phyloP scores from a whole-genome alignment of 2,888 invertebrate species.

The Venusia cambrica region DNA sequence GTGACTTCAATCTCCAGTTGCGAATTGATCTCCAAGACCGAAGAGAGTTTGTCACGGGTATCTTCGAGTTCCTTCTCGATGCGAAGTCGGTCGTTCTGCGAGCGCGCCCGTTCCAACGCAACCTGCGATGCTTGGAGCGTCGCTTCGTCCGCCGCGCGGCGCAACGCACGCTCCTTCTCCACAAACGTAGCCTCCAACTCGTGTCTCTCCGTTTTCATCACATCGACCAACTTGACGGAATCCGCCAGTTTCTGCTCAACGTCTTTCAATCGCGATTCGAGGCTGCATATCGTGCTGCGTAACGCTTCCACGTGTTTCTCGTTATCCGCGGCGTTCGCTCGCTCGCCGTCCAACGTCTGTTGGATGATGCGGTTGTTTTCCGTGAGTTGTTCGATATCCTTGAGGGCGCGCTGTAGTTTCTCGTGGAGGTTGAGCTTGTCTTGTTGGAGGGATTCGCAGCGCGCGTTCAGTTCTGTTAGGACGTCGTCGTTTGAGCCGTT shows the following conservation, averaged over 20 bases:
- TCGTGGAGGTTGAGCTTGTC: constrained; percentile 68
- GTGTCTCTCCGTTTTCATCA: constrained; percentile 58
- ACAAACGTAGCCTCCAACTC: constrained; percentile 62
- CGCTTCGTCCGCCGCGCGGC: constrained; percentile 85
- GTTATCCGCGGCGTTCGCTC: constrained; percentile 43
- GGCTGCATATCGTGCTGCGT: constrained; percentile 40
- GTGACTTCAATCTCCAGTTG: constrained; percentile 71
- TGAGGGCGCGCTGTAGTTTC: constrained; percentile 55
- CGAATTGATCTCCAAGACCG: constrained; percentile 53
- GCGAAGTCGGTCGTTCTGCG: constrained; percentile 85
- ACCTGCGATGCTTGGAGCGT: constrained; percentile 88
- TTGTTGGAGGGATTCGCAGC: constrained; percentile 52
- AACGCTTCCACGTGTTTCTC: constrained; percentile 48
- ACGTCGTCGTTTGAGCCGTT: constrained; percentile 72
- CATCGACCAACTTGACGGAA: constrained; percentile 47
- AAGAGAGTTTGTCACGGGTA: constrained; percentile 68
- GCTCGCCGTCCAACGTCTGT: constrained; percentile 43
- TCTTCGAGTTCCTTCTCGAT: constrained; percentile 84
- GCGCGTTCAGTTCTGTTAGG: constrained; percentile 64
- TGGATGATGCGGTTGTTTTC: constrained; percentile 53
- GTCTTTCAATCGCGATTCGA: constrained; percentile 55
- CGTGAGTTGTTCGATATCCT: constrained; percentile 53
- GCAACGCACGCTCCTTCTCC: constrained; percentile 80
- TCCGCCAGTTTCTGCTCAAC: constrained; percentile 53
- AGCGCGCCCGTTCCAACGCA: constrained; percentile 86